Evolutionary conservation across 2,113 vertebrate species (phyloP).

Genomic region (Syrmaticus mikado): DNA sequence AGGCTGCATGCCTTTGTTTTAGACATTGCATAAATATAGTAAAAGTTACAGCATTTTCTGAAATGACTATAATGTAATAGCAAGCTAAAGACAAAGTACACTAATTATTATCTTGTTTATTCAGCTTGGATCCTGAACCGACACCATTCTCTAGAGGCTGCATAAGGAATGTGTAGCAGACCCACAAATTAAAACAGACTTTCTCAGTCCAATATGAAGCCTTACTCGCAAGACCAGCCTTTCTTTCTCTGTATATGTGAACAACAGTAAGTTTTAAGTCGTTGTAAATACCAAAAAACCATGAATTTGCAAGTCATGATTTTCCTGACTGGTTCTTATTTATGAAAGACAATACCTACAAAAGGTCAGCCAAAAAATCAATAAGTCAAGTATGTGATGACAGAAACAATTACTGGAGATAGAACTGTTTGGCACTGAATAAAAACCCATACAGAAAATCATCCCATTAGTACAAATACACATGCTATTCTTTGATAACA

Average conservation of each 20-base stretch:
- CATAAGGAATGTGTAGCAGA: not conserved
- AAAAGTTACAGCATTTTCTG: not conserved
- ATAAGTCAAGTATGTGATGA: constrained; percentile 32
- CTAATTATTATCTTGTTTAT: not conserved
- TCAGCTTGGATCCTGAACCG: not conserved
- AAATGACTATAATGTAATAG: not conserved
- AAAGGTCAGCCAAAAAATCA: constrained; percentile 44
- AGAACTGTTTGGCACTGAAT: not conserved
- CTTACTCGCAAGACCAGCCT: not conserved
- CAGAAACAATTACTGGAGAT: constrained; percentile 9
- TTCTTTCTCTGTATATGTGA: not conserved
- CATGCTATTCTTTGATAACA: not conserved
- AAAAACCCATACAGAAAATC: constrained; percentile 2
- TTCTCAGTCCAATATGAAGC: not conserved
- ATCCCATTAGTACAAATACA: constrained; percentile 1
- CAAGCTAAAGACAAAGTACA: not conserved
- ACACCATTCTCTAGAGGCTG: not conserved
- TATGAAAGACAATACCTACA: not conserved
- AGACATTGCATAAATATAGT: not conserved
- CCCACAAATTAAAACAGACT: not conserved
- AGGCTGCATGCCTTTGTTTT: not conserved
- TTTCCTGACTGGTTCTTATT: not conserved
- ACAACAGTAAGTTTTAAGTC: not conserved
- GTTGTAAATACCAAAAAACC: not conserved
- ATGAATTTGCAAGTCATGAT: not conserved